Evolutionary conservation across 2,113 vertebrate genomes (phyloP).

Genomic region (Sylvicapra grimmia): DNA sequence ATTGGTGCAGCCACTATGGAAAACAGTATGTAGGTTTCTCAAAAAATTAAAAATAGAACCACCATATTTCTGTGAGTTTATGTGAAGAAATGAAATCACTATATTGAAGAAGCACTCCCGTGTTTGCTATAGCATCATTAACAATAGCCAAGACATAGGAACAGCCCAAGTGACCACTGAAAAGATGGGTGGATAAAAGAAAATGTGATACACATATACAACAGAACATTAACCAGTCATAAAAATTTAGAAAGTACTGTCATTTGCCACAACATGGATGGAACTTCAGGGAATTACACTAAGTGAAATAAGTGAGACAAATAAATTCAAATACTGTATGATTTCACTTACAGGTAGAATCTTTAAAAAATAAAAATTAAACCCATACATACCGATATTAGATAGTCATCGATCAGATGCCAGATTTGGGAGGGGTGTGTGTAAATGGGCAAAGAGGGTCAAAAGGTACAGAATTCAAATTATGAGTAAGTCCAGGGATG

Average conservation of each 20-base stretch:
- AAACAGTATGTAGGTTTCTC: not conserved
- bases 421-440: not conserved
- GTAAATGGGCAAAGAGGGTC: not conserved
- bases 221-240: not conserved
- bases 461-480: not conserved
- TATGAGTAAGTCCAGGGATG: not conserved
- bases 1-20: not conserved
- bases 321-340: not conserved
- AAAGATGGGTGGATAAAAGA: not conserved
- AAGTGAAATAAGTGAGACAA: not conserved
- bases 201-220: not conserved
- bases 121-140: not conserved
- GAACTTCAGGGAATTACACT: not conserved
- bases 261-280: not conserved
- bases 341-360: not conserved
- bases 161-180: not conserved
- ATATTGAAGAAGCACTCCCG: not conserved
- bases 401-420: not conserved
- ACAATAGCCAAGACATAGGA: not conserved
- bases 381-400: not conserved
- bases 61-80: not conserved
- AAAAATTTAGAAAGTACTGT: not conserved
- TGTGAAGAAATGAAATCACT: not conserved
- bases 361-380: not conserved
- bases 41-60: not conserved